Conservation (phyloP, 2,888 invertebrate genomes). For the Cephus spinipes region DNA sequence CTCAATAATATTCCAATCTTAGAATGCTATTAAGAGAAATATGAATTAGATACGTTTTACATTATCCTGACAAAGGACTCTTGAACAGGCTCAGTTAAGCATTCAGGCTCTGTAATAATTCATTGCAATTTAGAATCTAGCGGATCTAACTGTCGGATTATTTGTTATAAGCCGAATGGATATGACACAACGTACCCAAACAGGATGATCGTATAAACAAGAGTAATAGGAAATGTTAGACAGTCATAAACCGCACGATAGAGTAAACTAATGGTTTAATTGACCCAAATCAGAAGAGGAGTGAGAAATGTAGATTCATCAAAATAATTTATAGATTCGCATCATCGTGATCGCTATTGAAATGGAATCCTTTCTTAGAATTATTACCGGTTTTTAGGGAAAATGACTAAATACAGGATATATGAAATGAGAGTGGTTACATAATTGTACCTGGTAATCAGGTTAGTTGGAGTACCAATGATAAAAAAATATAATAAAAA, state of each 20-base stretch:
- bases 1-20: neutral
- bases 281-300: neutral
- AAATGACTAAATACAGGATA: neutral
- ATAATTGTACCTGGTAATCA: neutral
- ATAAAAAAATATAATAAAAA: neutral
- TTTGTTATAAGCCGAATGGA: neutral
- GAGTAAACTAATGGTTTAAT: neutral
- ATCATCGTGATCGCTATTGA: neutral
- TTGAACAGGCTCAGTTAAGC: no score
- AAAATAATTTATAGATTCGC: neutral
- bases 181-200: neutral
- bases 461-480: neutral
- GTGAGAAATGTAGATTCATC: neutral
- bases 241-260: neutral
- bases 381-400: neutral
- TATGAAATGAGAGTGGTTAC: neutral
- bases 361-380: neutral
- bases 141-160: neutral
- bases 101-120: neutral
- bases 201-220: neutral
- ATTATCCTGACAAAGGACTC: no score
- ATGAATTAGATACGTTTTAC: no score
- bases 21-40: no score
- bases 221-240: neutral
- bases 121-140: neutral